phyloP scores from a whole-genome alignment of 2,888 invertebrate species.

The Escarpia spicata region DNA sequence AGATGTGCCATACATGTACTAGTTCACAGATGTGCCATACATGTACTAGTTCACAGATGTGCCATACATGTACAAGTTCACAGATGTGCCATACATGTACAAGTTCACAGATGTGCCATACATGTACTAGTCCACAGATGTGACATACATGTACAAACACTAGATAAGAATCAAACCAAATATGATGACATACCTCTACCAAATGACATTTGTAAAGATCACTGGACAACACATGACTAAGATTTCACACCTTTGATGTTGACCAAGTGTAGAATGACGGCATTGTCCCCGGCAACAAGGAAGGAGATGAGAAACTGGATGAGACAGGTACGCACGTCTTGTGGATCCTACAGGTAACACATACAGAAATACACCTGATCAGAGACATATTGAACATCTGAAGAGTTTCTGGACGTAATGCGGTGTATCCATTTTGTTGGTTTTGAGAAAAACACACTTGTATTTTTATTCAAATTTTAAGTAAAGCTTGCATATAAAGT shows the following conservation, averaged over 20 bases:
- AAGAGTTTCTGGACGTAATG: neutral
- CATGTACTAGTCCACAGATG: neutral
- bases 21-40: no score
- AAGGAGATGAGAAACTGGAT: slow-evolving; percentile 82
- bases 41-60: no score
- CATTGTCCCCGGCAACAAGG: slow-evolving; percentile 77
- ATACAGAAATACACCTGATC: neutral
- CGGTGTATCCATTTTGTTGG: no score
- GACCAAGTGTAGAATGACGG: slow-evolving; percentile 75
- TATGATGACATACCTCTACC: neutral
- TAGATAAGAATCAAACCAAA: neutral
- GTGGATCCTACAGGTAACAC: slow-evolving; percentile 67
- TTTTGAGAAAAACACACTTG: no score
- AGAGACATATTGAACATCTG: neutral
- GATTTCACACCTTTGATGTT: slow-evolving; percentile 66
- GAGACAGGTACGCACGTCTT: slow-evolving; percentile 78
- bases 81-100: no score
- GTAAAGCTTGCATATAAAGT: no score
- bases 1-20: no score
- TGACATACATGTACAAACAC: neutral
- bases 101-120: no score
- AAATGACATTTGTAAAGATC: slow-evolving; percentile 20
- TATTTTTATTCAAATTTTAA: no score
- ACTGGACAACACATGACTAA: neutral
- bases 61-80: no score